Conservation (phyloP, 2,113 vertebrate species). For the Lepus europaeus region DNA sequence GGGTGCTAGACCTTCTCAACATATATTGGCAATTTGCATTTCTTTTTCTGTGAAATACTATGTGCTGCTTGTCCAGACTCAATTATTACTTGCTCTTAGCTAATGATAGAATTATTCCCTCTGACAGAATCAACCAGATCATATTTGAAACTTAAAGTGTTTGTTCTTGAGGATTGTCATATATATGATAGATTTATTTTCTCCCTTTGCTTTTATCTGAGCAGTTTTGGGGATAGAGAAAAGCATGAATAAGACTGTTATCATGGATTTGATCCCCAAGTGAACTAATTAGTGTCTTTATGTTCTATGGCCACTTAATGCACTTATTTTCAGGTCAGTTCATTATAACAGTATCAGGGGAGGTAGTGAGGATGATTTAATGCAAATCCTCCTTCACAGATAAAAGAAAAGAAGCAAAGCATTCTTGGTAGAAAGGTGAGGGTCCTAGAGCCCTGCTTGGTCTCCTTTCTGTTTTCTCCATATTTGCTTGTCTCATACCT, state of each 20-base stretch:
- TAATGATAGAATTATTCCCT: slow-evolving; percentile 60
- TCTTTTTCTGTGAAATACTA: slow-evolving; percentile 62
- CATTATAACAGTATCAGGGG: slow-evolving; percentile 82
- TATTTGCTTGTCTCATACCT: neutral
- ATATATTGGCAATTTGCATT: slow-evolving; percentile 66
- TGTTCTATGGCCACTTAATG: slow-evolving; percentile 82
- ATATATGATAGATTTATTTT: slow-evolving; percentile 82
- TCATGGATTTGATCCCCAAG: slow-evolving; percentile 83
- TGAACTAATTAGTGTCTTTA: slow-evolving; percentile 85
- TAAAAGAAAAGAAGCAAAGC: slow-evolving; percentile 69
- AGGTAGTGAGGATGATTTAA: slow-evolving; percentile 74
- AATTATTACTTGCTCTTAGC: slow-evolving; percentile 69
- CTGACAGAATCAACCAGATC: slow-evolving; percentile 79
- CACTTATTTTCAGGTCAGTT: slow-evolving; percentile 85
- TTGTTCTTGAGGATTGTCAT: slow-evolving; percentile 81
- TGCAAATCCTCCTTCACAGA: slow-evolving; percentile 82
- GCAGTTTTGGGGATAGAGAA: slow-evolving; percentile 79
- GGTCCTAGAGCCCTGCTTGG: slow-evolving; percentile 39
- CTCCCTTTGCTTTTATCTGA: slow-evolving; percentile 81
- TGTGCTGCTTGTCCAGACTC: slow-evolving; percentile 62
- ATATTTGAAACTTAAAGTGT: slow-evolving; percentile 80
- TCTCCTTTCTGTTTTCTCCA: neutral
- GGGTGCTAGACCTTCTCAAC: slow-evolving; percentile 19
- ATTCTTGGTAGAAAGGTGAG: slow-evolving; percentile 74
- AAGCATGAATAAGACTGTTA: slow-evolving; percentile 83